Evolutionary conservation across 23 tunicate genomes (phyloP), one percentile per base, ranked within the genome.

Genomic region (Trididemnum miniatum): DNA sequence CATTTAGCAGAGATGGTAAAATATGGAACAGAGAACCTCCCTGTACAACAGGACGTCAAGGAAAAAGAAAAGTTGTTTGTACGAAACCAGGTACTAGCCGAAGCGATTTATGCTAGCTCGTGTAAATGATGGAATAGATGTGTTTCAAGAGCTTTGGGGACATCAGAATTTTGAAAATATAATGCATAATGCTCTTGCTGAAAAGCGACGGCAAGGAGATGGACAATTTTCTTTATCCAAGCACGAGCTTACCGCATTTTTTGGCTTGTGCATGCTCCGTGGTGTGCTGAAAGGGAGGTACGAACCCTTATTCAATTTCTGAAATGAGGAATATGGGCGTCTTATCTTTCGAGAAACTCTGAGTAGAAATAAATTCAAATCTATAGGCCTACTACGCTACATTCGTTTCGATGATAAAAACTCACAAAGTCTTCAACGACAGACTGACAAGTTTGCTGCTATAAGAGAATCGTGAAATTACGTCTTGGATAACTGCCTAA

Each of bases 381-480:
- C 67, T 30, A 57, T 52, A 27, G n/a, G n/a, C n/a, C n/a, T n/a
- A n/a, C 82, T 52, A 22, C 37, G 80, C 22, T 74, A 39, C 25
- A 37, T 74, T 74, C 67, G 82, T 27, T 77, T 77, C 54, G 82
- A 77, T 29, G 82, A 77, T 57, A 77, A 77, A 77, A 77, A 77
- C 27, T 77, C 82, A 20, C 29, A n/a, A 77, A 27, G 38, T 2
- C 29, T 54, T 77, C 82, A 67, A 37, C 82, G 82, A 77, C 29
- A 38, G 12, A 77, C 66, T 28, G 82, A 77, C 36, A 77, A 77
- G 82, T 57, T 77, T 77, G 82, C 67, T 54, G 82, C 82, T 23
- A 77, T 77, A 51, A 37, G 82, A 57, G 36, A 77, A 52, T 77
- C 54, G 32, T 77, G 66, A 51, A 77, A 77, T 38, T 24, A 35